Conservation (phyloP, 92 coral and sea anemone species). For the Epizoanthus illoricatus region DNA sequence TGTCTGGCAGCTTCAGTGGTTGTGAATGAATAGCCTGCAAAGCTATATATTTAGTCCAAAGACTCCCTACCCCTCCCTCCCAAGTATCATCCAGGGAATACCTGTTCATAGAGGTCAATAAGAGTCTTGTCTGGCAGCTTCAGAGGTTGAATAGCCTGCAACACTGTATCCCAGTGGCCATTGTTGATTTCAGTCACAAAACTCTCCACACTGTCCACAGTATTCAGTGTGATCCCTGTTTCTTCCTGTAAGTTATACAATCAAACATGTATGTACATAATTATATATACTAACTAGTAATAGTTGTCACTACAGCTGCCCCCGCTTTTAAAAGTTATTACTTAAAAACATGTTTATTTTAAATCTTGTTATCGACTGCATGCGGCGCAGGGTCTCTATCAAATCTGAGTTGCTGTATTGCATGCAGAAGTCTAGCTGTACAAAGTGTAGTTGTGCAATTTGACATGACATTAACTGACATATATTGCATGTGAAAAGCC, state of each 20-base stretch:
- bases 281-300: no score
- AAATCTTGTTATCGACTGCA: no score
- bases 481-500: no score
- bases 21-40: conserved; percentile 96
- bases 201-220: conserved; percentile 98
- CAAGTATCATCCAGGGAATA: conserved; percentile 6
- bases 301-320: no score
- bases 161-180: conserved; percentile 99
- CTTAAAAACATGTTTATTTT: no score
- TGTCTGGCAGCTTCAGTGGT: conserved; percentile 94
- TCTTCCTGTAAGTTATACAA: conserved; percentile 69
- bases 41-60: conserved; percentile 47
- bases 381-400: no score
- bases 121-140: conserved; percentile 96
- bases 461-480: no score
- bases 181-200: conserved; percentile 94
- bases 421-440: no score
- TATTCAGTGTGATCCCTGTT: conserved; percentile 90
- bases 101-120: conserved; percentile 99
- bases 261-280: background rate
- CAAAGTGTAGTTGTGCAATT: no score
- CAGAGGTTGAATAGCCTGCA: conserved; percentile 93
- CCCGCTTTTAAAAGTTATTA: no score
- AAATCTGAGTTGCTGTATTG: no score
- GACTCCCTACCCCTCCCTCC: background rate